Percentiles rank a stretch among this genome's conserved stretches.
Conservation (phyloP, 2,888 invertebrate species). For the Pecten maximus region DNA sequence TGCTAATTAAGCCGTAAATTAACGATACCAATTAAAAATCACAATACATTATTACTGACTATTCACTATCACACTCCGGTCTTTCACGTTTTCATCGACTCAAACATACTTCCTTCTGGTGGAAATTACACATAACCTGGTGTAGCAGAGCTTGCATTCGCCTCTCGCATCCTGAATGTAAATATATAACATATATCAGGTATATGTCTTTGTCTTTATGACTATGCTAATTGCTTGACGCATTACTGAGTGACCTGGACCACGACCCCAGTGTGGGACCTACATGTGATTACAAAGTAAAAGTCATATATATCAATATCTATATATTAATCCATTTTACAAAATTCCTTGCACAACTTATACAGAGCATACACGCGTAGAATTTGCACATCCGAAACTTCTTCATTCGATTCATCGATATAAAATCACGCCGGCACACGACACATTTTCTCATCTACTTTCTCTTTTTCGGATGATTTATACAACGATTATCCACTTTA, state of each 20-base stretch:
- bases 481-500: constrained; percentile 4
- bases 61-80: not conserved
- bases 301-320: not conserved
- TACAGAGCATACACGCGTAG: not conserved
- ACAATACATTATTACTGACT: not conserved
- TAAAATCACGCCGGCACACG: not conserved
- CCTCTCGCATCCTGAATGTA: not conserved
- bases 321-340: not conserved
- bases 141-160: not conserved
- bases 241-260: not conserved
- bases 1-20: constrained; percentile 17
- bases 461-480: not conserved
- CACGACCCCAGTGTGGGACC: not conserved
- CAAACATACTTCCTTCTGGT: not conserved
- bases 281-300: not conserved
- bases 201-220: not conserved
- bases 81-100: not conserved
- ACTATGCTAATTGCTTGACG: not conserved
- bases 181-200: not conserved
- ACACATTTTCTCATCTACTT: not conserved
- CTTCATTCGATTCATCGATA: not conserved
- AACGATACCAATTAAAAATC: not conserved
- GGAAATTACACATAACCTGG: not conserved
- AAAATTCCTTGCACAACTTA: not conserved
- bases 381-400: not conserved